Evolutionary conservation across 2,888 invertebrate species (phyloP), one percentile per base, ranked within the genome.

Genomic region (Hypselothyrea guttata): DNA sequence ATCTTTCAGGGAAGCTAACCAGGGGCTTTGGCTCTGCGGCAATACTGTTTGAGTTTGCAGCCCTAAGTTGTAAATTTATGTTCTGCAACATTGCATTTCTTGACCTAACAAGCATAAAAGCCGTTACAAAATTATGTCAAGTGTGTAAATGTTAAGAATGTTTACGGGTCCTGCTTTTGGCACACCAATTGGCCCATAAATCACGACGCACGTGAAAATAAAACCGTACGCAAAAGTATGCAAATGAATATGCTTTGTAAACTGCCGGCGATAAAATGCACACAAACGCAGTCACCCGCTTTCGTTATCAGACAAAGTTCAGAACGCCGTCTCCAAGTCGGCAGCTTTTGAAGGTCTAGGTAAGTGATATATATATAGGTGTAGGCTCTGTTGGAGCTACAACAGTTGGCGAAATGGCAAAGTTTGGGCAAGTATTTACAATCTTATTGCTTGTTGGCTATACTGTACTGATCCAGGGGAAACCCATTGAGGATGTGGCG

Each of bases 291-390:
- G 44, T 59, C 59, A 71, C 40, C 46, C 33, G 49, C 52, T 30
- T 58, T 51, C 27, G 47, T 75, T 77, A 75, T 65, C 66, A 68
- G 61, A 30, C 38, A 37, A 52, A 49, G 45, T 13, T 53, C 61
- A 62, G 63, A 71, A n/a, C 42, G 53, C 46, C 60, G 76, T 31
- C 66, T 56, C 13, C 54, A 55, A 55, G 59, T 61, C 52, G 69
- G 34, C 38, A 45, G 44, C 47, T 62, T 69, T 61, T 84, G 55
- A 66, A 84, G 77, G 66, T 67, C 66, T 71, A 67, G 66, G 66
- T 73, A 41, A 40, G 38, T 54, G 30, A 30, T 57, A 54, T 66
- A 71, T 53, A 66, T 37, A 54, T 45, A 28, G 16, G 8, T 44
- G 37, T 13, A 15, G 8, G 35, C 28, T 38, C 16, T n/a, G 31